A percentile compares a stretch with the other conserved stretches of the same genome.
These are phyloP conservation scores for Epinephelus lanceolatus DNA, from an alignment of 2,113 vertebrate species.

Conservation along the genomic window DNA sequence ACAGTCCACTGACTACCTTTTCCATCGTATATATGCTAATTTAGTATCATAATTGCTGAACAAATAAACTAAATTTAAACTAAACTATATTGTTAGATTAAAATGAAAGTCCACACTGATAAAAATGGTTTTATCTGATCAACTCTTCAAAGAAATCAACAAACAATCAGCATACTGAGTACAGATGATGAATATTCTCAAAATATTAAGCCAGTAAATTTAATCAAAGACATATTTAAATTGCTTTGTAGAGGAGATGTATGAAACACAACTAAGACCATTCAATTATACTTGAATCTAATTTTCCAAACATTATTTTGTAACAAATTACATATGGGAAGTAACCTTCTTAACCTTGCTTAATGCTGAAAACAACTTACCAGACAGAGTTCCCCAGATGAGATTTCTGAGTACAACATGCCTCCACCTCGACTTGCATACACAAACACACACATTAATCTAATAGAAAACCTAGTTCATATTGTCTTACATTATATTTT, in stretches of 20 bases:
- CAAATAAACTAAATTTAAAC: too few species aligned
- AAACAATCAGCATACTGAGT: not conserved
- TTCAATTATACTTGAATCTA: not conserved
- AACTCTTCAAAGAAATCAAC: too few species aligned
- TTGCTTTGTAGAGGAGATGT: not conserved
- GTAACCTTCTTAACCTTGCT: constrained; percentile 1
- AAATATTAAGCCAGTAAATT: not conserved
- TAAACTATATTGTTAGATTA: too few species aligned
- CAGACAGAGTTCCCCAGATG: not conserved
- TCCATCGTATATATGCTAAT: too few species aligned
- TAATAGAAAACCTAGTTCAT: not conserved
- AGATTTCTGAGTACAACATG: not conserved
- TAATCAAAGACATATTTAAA: not conserved
- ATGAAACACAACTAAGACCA: not conserved
- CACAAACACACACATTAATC: not conserved
- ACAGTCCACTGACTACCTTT: too few species aligned
- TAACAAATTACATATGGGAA: constrained; percentile 5
- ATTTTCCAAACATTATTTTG: not conserved
- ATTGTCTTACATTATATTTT: constrained; percentile 16
- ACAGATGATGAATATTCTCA: not conserved
- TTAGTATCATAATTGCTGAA: too few species aligned
- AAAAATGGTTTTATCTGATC: too few species aligned
- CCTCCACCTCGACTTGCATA: not conserved
- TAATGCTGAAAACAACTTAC: constrained; percentile 3
- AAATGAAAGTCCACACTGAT: too few species aligned